phyloP scores from a whole-genome alignment of 2,797 vertebrate species.

The Danio choprae region DNA sequence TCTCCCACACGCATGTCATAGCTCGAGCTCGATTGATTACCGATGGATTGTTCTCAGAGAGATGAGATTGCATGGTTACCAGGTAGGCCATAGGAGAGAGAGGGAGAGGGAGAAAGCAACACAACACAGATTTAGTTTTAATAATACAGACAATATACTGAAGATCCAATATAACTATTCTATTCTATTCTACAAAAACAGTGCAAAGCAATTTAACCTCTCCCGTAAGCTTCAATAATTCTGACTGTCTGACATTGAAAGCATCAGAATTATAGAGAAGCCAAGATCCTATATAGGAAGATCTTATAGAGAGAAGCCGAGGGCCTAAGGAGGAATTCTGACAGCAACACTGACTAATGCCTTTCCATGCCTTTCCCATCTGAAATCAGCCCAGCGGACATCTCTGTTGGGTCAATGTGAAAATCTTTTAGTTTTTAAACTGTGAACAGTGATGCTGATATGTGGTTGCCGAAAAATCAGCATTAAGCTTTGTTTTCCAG shows the following conservation, averaged over 20 bases:
- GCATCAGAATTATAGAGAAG: slow-evolving; percentile 15
- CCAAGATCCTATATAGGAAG: slow-evolving; percentile 32
- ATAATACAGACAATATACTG: neutral
- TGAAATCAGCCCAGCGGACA: slow-evolving; percentile 33
- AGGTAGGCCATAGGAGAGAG: neutral
- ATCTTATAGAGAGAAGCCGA: slow-evolving; percentile 26
- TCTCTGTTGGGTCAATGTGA: neutral
- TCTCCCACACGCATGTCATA: slow-evolving; percentile 67
- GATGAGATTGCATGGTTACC: slow-evolving; percentile 22
- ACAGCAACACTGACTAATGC: slow-evolving; percentile 35
- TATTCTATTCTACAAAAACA: neutral
- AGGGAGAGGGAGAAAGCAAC: neutral
- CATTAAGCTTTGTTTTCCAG: neutral
- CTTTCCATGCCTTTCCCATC: slow-evolving; percentile 34
- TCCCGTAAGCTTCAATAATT: slow-evolving; percentile 23
- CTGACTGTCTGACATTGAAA: slow-evolving; percentile 32
- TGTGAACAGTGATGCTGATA: neutral
- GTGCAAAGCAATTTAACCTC: slow-evolving; percentile 12
- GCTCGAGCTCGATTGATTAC: slow-evolving; percentile 38
- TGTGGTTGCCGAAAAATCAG: neutral
- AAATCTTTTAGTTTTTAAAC: slow-evolving; percentile 13
- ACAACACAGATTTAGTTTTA: neutral
- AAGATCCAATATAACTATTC: neutral
- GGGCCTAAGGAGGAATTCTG: slow-evolving; percentile 18
- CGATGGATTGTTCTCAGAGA: slow-evolving; percentile 26